Base-by-base conservation (phyloP, 2,797 vertebrate species). In the Aplochiton taeniatus region DNA sequence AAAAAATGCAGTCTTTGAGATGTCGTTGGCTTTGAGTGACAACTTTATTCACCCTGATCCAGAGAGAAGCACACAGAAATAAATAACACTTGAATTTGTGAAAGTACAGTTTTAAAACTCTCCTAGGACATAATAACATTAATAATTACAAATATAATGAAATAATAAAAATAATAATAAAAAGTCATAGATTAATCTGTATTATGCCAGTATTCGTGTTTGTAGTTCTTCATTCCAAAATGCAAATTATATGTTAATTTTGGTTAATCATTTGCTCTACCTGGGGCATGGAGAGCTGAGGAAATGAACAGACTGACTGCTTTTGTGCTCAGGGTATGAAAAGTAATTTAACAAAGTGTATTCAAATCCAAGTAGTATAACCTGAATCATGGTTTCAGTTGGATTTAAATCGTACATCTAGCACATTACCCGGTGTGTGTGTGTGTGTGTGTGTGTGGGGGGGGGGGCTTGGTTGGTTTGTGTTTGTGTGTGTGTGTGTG, bases 231-330 rank as follows among this genome's bases (percentile, higher is more conserved):
- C 70, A 78, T 18, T 76, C 85, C 81, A 81, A 83, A 82, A 91
- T 93, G 89, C 83, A 89, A 92, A 92, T 92, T 73, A 90, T 81
- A 91, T 89, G 88, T 86, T 87, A 90, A 90, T 90, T 89, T 78
- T 73, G 78, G 85, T 90, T 90, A 91, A 92, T 92, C 81, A 91
- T 90, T 88, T 86, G 84, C 69, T 85, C 78, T 79, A 90, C 88
- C 87, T 80, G 82, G 77, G 87, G 88, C 89, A 76, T 69, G 71
- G 66, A 73, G 79, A 85, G 77, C 85, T 85, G 74, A 66, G 63
- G 78, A 87, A 84, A 81, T 75, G 77, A 18, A 81, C 70, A 83
- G 81, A 88, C 81, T 87, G 85, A 81, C 86, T 89, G 84, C 79
- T 82, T 84, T 82, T 84, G 85, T 84, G 80, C 87, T 87, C 78